Conservation (phyloP, 2,797 vertebrate species). For the Galaxias olidus region DNA sequence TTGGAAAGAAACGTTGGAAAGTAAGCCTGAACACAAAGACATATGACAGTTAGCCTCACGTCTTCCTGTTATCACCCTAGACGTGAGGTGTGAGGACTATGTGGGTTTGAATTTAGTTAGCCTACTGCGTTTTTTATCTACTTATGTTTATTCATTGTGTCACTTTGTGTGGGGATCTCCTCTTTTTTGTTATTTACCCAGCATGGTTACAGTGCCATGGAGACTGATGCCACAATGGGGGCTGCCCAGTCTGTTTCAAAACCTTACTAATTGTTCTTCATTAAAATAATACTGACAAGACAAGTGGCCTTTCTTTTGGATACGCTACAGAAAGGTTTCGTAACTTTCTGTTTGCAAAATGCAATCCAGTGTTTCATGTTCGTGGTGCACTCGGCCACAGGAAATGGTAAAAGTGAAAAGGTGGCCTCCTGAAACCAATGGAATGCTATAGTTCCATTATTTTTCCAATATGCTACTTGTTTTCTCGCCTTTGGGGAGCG, state of each 20-base stretch:
- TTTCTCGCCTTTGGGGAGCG: conserved; percentile 23
- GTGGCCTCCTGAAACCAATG: neutral
- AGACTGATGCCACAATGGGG: conserved; percentile 10
- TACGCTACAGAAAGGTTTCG: conserved; percentile 20
- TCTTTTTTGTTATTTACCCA: conserved; percentile 28
- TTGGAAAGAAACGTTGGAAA: neutral
- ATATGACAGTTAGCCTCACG: neutral
- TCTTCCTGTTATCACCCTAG: neutral
- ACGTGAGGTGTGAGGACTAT: too few relatives aligned
- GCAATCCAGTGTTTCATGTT: neutral
- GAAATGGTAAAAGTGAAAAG: neutral
- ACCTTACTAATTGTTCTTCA: conserved; percentile 7
- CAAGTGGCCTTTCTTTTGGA: conserved; percentile 19
- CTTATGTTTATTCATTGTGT: neutral
- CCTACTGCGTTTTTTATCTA: neutral
- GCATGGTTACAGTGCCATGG: conserved; percentile 31
- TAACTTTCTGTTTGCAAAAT: conserved; percentile 16
- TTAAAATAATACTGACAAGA: conserved; percentile 5
- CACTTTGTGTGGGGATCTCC: neutral
- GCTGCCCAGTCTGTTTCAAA: conserved; percentile 9
- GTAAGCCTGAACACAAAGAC: neutral
- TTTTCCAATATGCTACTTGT: conserved; percentile 22
- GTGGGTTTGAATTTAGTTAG: neutral
- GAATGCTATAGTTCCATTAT: conserved; percentile 3
- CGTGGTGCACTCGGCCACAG: neutral